Percentiles rank a stretch among this genome's conserved stretches.
These are phyloP conservation scores for Malthinus flaveolus DNA, from an alignment of 2,888 invertebrate genomes.

Conservation along the genomic window DNA sequence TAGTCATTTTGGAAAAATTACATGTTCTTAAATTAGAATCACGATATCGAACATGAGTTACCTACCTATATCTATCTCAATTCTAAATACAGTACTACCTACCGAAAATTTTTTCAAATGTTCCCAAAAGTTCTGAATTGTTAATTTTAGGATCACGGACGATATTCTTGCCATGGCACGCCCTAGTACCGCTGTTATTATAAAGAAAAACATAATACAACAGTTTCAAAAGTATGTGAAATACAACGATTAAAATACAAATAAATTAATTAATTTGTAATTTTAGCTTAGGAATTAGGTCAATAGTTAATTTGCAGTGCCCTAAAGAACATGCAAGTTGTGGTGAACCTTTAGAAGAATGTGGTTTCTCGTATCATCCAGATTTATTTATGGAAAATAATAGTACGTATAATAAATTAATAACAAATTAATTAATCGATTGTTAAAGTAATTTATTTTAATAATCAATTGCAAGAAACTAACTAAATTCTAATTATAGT, in stretches of 20 bases:
- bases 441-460: constrained; percentile 4
- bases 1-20: no score
- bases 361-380: constrained; percentile 86
- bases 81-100: no score
- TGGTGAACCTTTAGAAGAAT: constrained; percentile 72
- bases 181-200: constrained; percentile 74
- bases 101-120: no score
- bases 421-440: background rate
- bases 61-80: no score
- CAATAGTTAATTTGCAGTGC: constrained; percentile 84
- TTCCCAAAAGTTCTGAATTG: no score
- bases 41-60: no score
- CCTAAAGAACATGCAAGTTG: constrained; percentile 87
- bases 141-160: constrained; percentile 75
- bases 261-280: constrained; percentile 4
- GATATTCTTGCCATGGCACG: constrained; percentile 89
- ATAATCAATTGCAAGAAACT: background rate
- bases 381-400: constrained; percentile 81
- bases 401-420: constrained; percentile 61
- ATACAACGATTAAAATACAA: background rate
- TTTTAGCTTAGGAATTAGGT: constrained; percentile 73
- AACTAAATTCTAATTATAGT: constrained; percentile 2
- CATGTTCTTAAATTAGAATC: no score
- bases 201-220: constrained; percentile 74
- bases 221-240: constrained; percentile 70